Evolutionary conservation across 2,113 vertebrate genomes (phyloP).

Genomic region (Gila orcuttii): DNA sequence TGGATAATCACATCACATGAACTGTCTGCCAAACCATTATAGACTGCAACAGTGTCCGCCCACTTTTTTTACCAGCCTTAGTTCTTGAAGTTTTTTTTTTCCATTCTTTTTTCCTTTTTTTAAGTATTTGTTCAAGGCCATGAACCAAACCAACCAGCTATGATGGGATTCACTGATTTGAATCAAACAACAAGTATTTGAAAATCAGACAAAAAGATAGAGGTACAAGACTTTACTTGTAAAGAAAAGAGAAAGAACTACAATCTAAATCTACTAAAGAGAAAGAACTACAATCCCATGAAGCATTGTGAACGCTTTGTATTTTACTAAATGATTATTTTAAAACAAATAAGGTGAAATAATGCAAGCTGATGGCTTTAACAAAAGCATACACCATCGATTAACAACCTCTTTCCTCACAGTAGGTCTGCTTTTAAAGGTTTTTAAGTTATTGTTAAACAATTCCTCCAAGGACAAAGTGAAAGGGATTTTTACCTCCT

Average conservation of each 20-base stretch:
- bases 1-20: background rate
- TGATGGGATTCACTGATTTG: background rate
- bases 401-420: background rate
- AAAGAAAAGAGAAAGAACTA: background rate
- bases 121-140: background rate
- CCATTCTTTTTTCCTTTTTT: too few species aligned
- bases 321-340: background rate
- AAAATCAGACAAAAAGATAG: background rate
- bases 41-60: background rate
- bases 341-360: background rate
- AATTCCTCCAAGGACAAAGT: background rate
- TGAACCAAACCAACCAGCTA: background rate
- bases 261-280: background rate
- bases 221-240: too few species aligned
- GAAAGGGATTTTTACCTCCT: background rate
- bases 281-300: background rate
- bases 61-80: background rate
- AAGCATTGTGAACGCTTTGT: background rate
- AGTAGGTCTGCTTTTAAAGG: background rate
- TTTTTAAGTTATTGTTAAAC: background rate
- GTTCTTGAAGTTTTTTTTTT: background rate
- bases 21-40: background rate
- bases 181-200: background rate
- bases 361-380: background rate
- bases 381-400: background rate